Conservation (phyloP, 2,113 vertebrate genomes). For the Pteruthius melanotis region DNA sequence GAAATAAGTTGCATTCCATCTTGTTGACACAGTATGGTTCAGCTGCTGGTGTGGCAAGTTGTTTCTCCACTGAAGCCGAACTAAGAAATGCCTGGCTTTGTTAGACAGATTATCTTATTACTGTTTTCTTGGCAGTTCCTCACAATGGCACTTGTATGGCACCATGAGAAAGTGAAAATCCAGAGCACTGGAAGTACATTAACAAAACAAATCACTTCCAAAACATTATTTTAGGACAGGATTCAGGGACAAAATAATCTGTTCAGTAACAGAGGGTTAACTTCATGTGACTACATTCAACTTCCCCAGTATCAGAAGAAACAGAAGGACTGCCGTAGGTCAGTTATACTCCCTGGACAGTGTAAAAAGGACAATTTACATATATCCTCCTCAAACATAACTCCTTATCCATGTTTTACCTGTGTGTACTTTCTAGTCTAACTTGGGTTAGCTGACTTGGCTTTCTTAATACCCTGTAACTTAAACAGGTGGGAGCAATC, state of each 20-base stretch:
- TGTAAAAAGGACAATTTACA: background rate
- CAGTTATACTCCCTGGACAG: background rate
- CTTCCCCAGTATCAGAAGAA: background rate
- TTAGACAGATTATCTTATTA: conserved; percentile 38
- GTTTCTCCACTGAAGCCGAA: conserved; percentile 50
- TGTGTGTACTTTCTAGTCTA: background rate
- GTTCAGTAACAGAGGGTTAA: background rate
- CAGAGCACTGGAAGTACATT: background rate
- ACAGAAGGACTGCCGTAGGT: background rate
- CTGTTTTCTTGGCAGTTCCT: conserved; percentile 44
- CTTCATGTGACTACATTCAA: background rate
- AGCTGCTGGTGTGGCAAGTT: conserved; percentile 48
- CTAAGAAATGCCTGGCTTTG: conserved; percentile 54
- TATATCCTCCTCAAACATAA: background rate
- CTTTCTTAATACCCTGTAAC: background rate
- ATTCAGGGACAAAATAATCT: background rate
- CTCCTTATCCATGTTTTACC: background rate
- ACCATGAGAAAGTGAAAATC: conserved; percentile 25
- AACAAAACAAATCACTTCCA: background rate
- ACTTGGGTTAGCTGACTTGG: background rate
- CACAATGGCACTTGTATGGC: background rate
- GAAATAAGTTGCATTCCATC: conserved; percentile 64
- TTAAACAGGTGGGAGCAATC: background rate
- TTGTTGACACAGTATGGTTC: conserved; percentile 50
- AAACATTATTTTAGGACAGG: background rate